Evolutionary conservation across 37 sponge, comb jelly and placozoan genomes (phyloP), one percentile per base, ranked within the genome.

Genomic region (Oopsacas minuta): DNA sequence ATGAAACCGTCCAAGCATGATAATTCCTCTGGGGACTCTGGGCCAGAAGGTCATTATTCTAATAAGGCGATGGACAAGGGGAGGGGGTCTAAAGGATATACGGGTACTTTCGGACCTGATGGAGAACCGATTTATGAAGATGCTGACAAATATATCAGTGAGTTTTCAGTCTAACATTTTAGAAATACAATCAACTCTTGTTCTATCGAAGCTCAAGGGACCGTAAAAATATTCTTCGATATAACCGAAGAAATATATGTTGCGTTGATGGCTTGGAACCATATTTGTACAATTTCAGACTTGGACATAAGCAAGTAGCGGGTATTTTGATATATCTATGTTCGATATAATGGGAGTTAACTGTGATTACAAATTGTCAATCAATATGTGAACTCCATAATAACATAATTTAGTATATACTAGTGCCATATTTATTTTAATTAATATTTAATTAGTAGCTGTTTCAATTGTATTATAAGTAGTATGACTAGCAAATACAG

Each of bases 91-190:
- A 10, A 61, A 5, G 28, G 17, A 3, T n/a, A n/a, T n/a, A 32
- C 75, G 20, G 75, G 75, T 3, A 61, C 7, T 5, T n/a, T 32
- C 75, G 75, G 75, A 7, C 75, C 75, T 5, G 75, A 61, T 34
- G 75, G 75, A 12, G 75, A 61, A 12, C 75, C 75, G 7, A 61
- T 61, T 3, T 61, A 61, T 61, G 75, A 61, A 34, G 75, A 61
- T 12, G 75, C 75, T 32, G 75, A 61, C 75, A 61, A 61, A n/a
- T 61, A 25, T 61, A 61, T 61, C 30, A 61, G 75, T 61, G 75
- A 61, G 75, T 61, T n/a, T 42, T 8, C 49, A 17, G 49, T 42
- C 12, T 42, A n/a, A n/a, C n/a, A n/a, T n/a, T n/a, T n/a, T n/a
- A n/a, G n/a, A n/a, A n/a, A n/a, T n/a, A n/a, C n/a, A n/a, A 42